phyloP scores from a whole-genome alignment of 2,797 vertebrate species.

The Ceryle rudis region DNA sequence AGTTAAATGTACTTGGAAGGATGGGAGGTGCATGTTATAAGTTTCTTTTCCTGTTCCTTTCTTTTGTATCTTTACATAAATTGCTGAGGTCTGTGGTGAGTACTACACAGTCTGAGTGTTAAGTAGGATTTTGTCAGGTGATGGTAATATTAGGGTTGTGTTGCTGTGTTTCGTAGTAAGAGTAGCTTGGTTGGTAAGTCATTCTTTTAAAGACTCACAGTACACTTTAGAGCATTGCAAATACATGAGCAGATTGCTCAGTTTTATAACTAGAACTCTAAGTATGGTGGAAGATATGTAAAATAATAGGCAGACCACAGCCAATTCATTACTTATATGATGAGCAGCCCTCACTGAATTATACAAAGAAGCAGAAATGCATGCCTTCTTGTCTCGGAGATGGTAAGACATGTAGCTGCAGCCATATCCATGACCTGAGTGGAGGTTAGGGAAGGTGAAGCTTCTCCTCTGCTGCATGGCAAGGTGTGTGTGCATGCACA shows the following conservation, averaged over 20 bases:
- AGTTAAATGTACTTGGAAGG: not conserved
- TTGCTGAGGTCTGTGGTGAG: not conserved
- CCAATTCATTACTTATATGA: not conserved
- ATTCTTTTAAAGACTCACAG: not conserved
- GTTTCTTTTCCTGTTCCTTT: not conserved
- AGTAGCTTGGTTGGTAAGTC: not conserved
- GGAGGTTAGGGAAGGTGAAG: not conserved
- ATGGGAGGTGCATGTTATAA: rapidly evolving
- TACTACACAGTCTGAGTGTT: not conserved
- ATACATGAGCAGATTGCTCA: not conserved
- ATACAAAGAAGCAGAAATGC: not conserved
- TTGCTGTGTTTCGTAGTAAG: not conserved
- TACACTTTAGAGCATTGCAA: not conserved
- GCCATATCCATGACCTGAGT: not conserved
- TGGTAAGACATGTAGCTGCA: not conserved
- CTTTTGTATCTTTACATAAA: not conserved
- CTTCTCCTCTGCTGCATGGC: not conserved
- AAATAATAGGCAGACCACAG: not conserved
- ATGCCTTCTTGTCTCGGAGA: not conserved
- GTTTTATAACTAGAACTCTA: not conserved
- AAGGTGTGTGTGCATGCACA: too few species aligned
- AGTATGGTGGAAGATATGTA: not conserved
- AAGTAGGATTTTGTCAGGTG: not conserved
- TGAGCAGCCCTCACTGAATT: not conserved
- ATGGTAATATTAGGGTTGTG: not conserved